Conservation (phyloP, 2,888 invertebrate species). For the Rambutsinella grinnellia region DNA sequence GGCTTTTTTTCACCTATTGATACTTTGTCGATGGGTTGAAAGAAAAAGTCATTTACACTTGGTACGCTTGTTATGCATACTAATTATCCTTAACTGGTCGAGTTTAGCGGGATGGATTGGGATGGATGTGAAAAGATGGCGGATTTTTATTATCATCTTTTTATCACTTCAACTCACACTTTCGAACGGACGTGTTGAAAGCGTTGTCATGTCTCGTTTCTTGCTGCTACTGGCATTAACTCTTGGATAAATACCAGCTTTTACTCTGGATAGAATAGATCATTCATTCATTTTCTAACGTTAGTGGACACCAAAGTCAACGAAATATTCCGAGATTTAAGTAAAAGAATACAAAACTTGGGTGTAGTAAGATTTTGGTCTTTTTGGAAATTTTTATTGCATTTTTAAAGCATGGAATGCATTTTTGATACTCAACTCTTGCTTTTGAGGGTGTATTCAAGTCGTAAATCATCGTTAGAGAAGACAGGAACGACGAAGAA, state of each 20-base stretch:
- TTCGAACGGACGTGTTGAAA: neutral
- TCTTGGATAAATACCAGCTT: too few species aligned
- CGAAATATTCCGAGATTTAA: too few species aligned
- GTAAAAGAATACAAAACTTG: too few species aligned
- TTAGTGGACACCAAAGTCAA: too few species aligned
- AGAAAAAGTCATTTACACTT: constrained; percentile 12
- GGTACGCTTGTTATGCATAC: constrained; percentile 26
- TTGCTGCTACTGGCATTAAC: neutral
- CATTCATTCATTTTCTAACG: too few species aligned
- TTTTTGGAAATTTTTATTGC: neutral
- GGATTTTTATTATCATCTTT: neutral
- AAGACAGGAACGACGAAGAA: neutral
- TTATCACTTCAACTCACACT: neutral
- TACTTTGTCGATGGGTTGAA: too few species aligned
- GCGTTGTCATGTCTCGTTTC: neutral
- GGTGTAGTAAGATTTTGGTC: too few species aligned
- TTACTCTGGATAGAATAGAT: neutral
- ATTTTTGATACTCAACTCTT: too few species aligned
- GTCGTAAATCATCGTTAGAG: constrained; percentile 52
- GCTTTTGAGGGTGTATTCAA: constrained; percentile 18
- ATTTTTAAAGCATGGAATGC: neutral
- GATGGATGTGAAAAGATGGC: neutral
- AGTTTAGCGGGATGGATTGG: neutral
- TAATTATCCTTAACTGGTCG: constrained; percentile 30
- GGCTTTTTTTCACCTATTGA: too few species aligned